Evolutionary conservation across 2,888 invertebrate species (phyloP), one percentile per base, ranked within the genome.

Genomic region (Sphinx pinastri): DNA sequence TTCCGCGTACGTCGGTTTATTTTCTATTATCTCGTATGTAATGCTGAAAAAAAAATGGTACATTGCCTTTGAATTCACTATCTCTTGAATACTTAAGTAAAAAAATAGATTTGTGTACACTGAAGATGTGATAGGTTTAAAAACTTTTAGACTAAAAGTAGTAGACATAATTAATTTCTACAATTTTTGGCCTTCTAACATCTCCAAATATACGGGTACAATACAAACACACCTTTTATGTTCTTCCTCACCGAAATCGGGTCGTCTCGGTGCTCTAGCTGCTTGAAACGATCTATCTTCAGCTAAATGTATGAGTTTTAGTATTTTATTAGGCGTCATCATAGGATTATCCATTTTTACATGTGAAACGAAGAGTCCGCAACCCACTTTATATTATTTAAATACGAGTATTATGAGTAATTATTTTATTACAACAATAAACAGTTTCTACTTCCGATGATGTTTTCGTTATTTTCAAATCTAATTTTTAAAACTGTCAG

Each of bases 271-370:
- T 19, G 19, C 47, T 82, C 70, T 47, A 13, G 63, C 19, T 19
- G 47, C 47, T 82, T 70, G 47, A 80, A 71, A 45, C 81, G 91
- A 90, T 75, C 82, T 87, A 70, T 92, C 92, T 81, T 92, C 91
- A 5, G 93, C 93, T 72, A 92, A 83, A 78, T 89, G 84, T 71
- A 94, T 88, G 19, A 93, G 82, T 73, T 87, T 82, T 71, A 88
- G 86, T 71, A 94, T 93, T 81, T 89, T 93, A 73, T 89, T 92
- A 0, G 93, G 93, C 55, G 93, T 94, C 68, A 93, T 94, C 68
- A 93, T 73, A 45, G 84, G 87, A 81, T 91, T 91, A 85, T 91
- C 90, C 92, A 92, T 92, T 73, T 57, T 79, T 14, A 54, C 31
- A 60, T 52, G 45, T 38, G 19, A 49, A 25, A 25, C 55, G 19